A percentile compares a stretch with the other conserved stretches of the same genome.
Evolutionary conservation across 2,888 invertebrate species (phyloP).

Genomic region (Cheilosia scutellata): DNA sequence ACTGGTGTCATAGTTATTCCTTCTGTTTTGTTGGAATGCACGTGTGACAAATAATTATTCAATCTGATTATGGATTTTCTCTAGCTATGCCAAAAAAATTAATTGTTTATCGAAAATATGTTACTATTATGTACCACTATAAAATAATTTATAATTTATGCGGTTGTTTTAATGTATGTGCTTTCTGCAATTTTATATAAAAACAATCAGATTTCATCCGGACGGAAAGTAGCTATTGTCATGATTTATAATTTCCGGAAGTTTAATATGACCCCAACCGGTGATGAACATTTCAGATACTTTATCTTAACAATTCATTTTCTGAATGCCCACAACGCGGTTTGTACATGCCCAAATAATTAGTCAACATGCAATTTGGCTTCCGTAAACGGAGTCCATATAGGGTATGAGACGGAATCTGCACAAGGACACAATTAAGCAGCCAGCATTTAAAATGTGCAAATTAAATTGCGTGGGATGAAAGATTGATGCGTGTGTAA

Average conservation of each 20-base stretch:
- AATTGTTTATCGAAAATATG: no score
- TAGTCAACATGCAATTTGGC: neutral
- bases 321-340: neutral
- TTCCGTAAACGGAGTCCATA: neutral
- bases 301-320: neutral
- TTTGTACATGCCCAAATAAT: neutral
- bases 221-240: neutral
- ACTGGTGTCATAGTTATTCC: no score
- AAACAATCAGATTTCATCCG: no score
- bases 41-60: no score
- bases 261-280: neutral
- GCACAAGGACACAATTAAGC: neutral
- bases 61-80: no score
- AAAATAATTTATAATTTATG: no score
- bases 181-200: no score
- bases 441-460: neutral
- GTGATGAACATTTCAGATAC: neutral
- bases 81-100: no score
- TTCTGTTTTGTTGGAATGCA: no score
- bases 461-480: slow-evolving; percentile 13
- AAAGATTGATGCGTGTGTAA: slow-evolving; percentile 9
- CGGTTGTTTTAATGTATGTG: no score
- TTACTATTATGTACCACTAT: no score
- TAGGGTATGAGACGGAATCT: neutral
- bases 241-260: neutral